Evolutionary conservation across 2,888 invertebrate genomes (phyloP), one percentile per base, ranked within the genome.

Genomic region (Drosophila siamana): DNA sequence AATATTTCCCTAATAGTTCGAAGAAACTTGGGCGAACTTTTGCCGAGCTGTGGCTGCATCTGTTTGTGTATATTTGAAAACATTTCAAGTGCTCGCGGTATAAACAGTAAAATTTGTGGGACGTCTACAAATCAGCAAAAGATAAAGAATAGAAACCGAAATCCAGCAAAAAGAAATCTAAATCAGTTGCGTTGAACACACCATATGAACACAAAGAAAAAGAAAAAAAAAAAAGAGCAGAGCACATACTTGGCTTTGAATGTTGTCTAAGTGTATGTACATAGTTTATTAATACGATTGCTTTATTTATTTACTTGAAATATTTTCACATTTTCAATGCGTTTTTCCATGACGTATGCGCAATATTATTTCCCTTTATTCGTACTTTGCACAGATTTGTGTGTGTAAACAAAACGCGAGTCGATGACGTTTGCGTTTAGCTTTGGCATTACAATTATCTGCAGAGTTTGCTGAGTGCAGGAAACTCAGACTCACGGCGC

Each of bases 321-420:
- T 62, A 78, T 84, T 74, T 78, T 73, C 78, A 78, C 75, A 75
- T 67, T 75, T 82, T 33, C 63, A 44, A 72, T 62, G 65, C 56
- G 78, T 60, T 59, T 77, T 77, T 76, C 55, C 67, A 78, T 83
- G 87, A 83, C 85, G 87, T 83, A 78, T 60, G 36, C 69, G 71
- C 26, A 61, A 63, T 74, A 57, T 74, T 46, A 40, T 61, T 54
- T 44, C 38, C 22, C 19, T 4, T 19, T 48, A n/a, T 33, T 33
- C 33, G 33, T 56, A 50, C 52, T 47, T 60, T 33, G 33, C 9
- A 24, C 33, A 22, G 65, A 71, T 69, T 80, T 72, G 51, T 63
- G 59, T 26, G 47, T 46, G 55, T 66, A 59, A 62, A 74, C 65
- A 69, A 52, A n/a, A 50, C n/a, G n/a, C 26, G 19, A n/a, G 50